These are phyloP conservation scores for Osmerus mordax DNA, from an alignment of 2,113 vertebrate species.

Conservation along the genomic window DNA sequence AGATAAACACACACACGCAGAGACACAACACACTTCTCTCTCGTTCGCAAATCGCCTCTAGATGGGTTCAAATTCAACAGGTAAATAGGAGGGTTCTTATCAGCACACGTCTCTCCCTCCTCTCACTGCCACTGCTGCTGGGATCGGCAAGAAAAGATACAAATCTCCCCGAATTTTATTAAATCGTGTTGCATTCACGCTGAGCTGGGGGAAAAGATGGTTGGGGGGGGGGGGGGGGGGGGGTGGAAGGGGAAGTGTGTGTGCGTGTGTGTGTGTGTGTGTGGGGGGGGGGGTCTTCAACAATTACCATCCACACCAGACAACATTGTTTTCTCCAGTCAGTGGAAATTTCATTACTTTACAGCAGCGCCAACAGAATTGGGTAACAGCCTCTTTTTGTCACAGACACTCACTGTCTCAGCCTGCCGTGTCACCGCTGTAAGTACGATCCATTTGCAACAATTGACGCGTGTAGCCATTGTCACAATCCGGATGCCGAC, in stretches of 20 bases:
- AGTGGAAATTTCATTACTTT: slow-evolving; percentile 76
- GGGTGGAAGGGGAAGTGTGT: slow-evolving; percentile 1
- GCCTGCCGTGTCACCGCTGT: slow-evolving; percentile 56
- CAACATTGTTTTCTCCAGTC: slow-evolving; percentile 74
- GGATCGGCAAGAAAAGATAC: slow-evolving; percentile 64
- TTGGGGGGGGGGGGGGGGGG: slow-evolving; percentile 18
- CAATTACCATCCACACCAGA: slow-evolving; percentile 66
- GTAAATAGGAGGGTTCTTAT: slow-evolving; percentile 61
- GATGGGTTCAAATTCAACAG: slow-evolving; percentile 62
- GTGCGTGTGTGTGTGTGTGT: slow-evolving; percentile 17
- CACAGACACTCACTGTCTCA: slow-evolving; percentile 57
- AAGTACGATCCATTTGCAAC: slow-evolving; percentile 63
- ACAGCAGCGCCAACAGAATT: slow-evolving; percentile 63
- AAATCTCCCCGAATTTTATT: slow-evolving; percentile 69
- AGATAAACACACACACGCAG: not conserved
- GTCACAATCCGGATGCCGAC: slow-evolving; percentile 44
- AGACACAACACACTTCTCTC: slow-evolving; percentile 3
- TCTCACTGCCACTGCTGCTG: slow-evolving; percentile 45
- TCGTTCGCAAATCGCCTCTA: slow-evolving; percentile 42
- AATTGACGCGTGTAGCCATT: slow-evolving; percentile 50
- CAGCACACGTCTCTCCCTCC: slow-evolving; percentile 48
- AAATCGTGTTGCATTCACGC: slow-evolving; percentile 63
- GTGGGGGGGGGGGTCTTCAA: slow-evolving; percentile 49
- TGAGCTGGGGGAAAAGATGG: slow-evolving; percentile 56
- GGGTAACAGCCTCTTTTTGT: slow-evolving; percentile 70